Percentiles rank a stretch among this genome's conserved stretches.
Conservation (phyloP, 2,113 vertebrate species). For the Taurulus bubalis region DNA sequence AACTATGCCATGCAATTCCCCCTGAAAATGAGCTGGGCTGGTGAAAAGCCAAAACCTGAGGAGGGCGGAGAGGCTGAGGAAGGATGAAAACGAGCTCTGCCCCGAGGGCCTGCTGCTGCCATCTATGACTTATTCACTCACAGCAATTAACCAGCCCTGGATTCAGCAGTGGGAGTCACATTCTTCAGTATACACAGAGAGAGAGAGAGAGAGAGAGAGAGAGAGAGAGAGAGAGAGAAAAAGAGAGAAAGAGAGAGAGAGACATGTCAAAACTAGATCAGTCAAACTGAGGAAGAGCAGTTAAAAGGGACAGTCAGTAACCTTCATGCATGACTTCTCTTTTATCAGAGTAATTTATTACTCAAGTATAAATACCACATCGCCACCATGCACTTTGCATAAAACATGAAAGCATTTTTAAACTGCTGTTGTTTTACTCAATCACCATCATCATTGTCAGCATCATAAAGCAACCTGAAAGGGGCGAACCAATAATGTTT, state of each 20-base stretch:
- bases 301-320: constrained; percentile 50
- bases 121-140: constrained; percentile 77
- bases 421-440: constrained; percentile 9
- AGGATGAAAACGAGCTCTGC: constrained; percentile 76
- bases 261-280: constrained; percentile 76
- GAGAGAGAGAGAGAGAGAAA: constrained; percentile 8
- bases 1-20: constrained; percentile 45
- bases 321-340: constrained; percentile 11
- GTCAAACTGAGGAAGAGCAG: constrained; percentile 36
- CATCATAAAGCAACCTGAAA: neutral
- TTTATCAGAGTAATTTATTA: constrained; percentile 29
- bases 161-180: constrained; percentile 75
- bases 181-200: constrained; percentile 56
- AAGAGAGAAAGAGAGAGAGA: constrained; percentile 2
- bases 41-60: constrained; percentile 68
- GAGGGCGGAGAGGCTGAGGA: constrained; percentile 58
- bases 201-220: constrained; percentile 16
- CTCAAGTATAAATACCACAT: neutral
- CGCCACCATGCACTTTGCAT: neutral
- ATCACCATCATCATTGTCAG: constrained; percentile 9
- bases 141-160: constrained; percentile 76
- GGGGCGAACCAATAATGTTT: neutral
- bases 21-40: constrained; percentile 61
- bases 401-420: constrained; percentile 5
- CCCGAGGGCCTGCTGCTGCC: constrained; percentile 71